phyloP scores from a whole-genome alignment of 2,113 vertebrate genomes.

The Podarcis raffonei region DNA sequence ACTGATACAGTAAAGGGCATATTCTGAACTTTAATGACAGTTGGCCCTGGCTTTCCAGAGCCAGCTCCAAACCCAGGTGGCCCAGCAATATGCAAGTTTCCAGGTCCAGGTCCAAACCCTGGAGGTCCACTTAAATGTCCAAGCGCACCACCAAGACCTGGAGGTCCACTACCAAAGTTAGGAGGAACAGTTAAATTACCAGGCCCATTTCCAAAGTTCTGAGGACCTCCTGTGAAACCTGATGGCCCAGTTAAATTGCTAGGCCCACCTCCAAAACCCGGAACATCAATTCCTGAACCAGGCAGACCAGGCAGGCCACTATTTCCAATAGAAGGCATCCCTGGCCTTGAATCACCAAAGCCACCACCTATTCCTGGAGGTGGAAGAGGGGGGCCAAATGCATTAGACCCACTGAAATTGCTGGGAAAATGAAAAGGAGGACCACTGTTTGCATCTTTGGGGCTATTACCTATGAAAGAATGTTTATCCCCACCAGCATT shows the following conservation, averaged over 20 bases:
- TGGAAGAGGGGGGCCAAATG: slow-evolving; percentile 88
- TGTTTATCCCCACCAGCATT: slow-evolving; percentile 83
- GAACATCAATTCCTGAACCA: slow-evolving; percentile 86
- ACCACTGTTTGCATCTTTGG: slow-evolving; percentile 86
- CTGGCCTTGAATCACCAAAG: slow-evolving; percentile 86
- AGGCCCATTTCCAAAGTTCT: slow-evolving; percentile 88
- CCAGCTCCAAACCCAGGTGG: slow-evolving; percentile 84
- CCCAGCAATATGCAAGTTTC: slow-evolving; percentile 80
- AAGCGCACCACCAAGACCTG: slow-evolving; percentile 78
- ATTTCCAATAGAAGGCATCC: slow-evolving; percentile 81
- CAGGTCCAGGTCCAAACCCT: slow-evolving; percentile 81
- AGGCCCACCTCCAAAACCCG: slow-evolving; percentile 84
- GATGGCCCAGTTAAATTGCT: slow-evolving; percentile 80
- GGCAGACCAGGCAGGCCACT: slow-evolving; percentile 87
- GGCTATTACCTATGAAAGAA: slow-evolving; percentile 84
- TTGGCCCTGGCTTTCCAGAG: slow-evolving; percentile 88
- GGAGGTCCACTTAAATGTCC: slow-evolving; percentile 80
- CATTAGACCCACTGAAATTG: slow-evolving; percentile 87
- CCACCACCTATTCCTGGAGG: slow-evolving; percentile 87
- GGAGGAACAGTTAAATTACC: slow-evolving; percentile 81
- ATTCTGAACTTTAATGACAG: slow-evolving; percentile 96
- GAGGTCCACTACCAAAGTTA: slow-evolving; percentile 84
- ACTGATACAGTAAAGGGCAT: slow-evolving; percentile 98
- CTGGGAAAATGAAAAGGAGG: slow-evolving; percentile 87
- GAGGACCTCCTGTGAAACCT: slow-evolving; percentile 84